A percentile compares a stretch with the other conserved stretches of the same genome.
Conservation (phyloP, 2,888 invertebrate species). For the Xestia c-nigrum region DNA sequence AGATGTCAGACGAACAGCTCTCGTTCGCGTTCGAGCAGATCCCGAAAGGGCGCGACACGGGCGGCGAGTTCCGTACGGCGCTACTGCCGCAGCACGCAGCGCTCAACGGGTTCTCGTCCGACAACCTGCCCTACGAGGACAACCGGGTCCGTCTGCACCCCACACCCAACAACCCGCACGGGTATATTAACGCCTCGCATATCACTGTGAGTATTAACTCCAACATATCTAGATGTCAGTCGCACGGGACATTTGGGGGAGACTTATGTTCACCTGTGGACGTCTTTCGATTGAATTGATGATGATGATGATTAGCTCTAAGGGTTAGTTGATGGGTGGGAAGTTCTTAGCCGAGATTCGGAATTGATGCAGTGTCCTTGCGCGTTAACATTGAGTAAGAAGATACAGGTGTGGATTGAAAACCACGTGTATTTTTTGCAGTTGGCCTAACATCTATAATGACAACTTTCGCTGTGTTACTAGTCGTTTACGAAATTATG, state of each 20-base stretch:
- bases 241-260: too few relatives aligned
- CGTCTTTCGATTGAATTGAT: too few relatives aligned
- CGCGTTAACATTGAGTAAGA: too few relatives aligned
- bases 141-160: conserved; percentile 96
- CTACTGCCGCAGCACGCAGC: conserved; percentile 92
- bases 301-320: not conserved
- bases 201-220: conserved; percentile 92
- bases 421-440: not conserved
- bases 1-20: conserved; percentile 93
- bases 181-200: conserved; percentile 98
- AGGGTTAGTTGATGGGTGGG: not conserved
- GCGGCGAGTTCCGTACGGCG: conserved; percentile 93
- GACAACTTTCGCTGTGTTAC: too few relatives aligned
- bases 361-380: too few relatives aligned
- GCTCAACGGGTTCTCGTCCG: conserved; percentile 90
- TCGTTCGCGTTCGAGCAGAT: conserved; percentile 97
- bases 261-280: too few relatives aligned
- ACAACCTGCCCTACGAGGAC: conserved; percentile 97
- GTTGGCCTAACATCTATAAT: not conserved
- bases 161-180: conserved; percentile 95
- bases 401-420: too few relatives aligned
- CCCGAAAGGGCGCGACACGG: conserved; percentile 93
- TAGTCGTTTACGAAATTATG: too few relatives aligned
- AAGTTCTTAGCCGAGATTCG: not conserved
- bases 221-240: not conserved